Conservation (phyloP, 2,888 invertebrate genomes). For the Meghimatium bilineatum region DNA sequence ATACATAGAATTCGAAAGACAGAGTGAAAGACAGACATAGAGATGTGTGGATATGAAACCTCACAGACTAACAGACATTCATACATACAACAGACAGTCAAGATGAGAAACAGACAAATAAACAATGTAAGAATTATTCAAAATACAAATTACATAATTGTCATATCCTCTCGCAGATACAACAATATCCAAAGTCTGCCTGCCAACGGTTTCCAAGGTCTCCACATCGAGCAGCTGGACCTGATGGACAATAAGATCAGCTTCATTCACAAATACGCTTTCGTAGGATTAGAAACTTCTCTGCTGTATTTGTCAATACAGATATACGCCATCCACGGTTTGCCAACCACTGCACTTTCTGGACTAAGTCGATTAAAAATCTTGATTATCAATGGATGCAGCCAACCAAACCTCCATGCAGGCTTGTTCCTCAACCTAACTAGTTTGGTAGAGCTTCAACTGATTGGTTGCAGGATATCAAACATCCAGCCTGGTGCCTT, state of each 20-base stretch:
- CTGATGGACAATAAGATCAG: constrained; percentile 56
- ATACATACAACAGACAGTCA: too few species aligned
- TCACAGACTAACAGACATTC: too few species aligned
- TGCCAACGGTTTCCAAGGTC: constrained; percentile 51
- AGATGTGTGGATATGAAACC: too few species aligned
- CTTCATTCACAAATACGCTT: constrained; percentile 51
- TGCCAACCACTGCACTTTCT: constrained; percentile 51
- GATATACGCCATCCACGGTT: constrained; percentile 46
- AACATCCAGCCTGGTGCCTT: constrained; percentile 51
- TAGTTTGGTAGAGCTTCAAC: constrained; percentile 51
- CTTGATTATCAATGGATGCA: constrained; percentile 52
- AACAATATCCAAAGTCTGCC: constrained; percentile 55
- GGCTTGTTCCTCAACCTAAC: constrained; percentile 47
- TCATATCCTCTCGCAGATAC: constrained; percentile 40
- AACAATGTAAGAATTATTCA: too few species aligned
- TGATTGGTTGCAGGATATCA: constrained; percentile 52
- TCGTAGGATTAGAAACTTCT: constrained; percentile 52
- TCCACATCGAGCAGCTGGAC: constrained; percentile 53
- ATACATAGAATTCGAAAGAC: too few species aligned
- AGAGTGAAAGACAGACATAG: too few species aligned
- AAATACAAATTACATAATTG: too few species aligned
- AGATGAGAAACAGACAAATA: too few species aligned
- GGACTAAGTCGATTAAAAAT: constrained; percentile 42
- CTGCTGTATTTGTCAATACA: constrained; percentile 48
- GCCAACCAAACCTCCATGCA: constrained; percentile 43